Evolutionary conservation across 2,888 invertebrate genomes (phyloP).

Genomic region (Rambutsinella grinnellia): DNA sequence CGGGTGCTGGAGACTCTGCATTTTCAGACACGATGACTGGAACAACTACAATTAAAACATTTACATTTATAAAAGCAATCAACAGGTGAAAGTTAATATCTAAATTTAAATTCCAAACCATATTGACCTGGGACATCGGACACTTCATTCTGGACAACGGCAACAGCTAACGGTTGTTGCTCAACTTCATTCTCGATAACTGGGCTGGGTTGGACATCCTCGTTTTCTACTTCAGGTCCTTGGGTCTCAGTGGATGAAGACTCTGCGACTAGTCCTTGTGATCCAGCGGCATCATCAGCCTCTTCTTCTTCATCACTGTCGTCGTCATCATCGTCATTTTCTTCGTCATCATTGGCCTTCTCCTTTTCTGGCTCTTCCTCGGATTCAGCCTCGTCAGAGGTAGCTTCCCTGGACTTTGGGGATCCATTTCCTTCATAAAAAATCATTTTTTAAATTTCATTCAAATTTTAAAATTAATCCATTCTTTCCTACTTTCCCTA

Average conservation of each 20-base stretch:
- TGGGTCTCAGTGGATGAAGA: conserved; percentile 63
- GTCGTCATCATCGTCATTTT: conserved; percentile 61
- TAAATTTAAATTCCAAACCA: not conserved
- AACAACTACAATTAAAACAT: conserved; percentile 35
- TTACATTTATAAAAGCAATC: not conserved
- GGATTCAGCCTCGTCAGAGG: conserved; percentile 49
- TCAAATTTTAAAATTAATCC: too few species aligned
- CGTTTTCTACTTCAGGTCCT: conserved; percentile 43
- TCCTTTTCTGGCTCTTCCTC: conserved; percentile 53
- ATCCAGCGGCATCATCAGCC: conserved; percentile 59
- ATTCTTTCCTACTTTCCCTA: not conserved
- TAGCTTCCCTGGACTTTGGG: conserved; percentile 61
- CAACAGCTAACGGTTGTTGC: conserved; percentile 64
- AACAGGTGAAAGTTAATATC: conserved; percentile 10
- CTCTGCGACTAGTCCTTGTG: conserved; percentile 63
- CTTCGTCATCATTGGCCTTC: conserved; percentile 58
- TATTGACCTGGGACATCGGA: conserved; percentile 54
- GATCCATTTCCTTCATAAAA: conserved; percentile 31
- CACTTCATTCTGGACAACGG: conserved; percentile 64
- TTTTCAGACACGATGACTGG: conserved; percentile 58
- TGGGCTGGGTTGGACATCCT: conserved; percentile 47
- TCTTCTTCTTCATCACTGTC: conserved; percentile 55
- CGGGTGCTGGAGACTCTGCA: conserved; percentile 51
- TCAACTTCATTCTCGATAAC: conserved; percentile 58
- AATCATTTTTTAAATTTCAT: not conserved